Base-by-base conservation (phyloP, 1,140 invertebrate species). In the Asbolus verrucosus region DNA sequence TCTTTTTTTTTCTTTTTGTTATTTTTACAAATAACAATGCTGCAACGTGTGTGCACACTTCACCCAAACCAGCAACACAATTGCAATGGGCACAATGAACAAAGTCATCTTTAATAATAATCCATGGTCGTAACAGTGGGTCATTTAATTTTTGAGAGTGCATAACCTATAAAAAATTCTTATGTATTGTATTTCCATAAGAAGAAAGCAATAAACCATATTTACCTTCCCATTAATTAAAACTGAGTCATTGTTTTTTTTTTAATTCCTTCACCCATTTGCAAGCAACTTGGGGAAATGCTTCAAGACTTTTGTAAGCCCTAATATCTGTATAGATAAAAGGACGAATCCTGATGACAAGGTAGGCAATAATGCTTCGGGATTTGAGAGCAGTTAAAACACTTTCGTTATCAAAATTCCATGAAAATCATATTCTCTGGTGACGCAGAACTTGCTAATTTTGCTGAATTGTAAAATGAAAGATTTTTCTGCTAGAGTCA, bases 51-150 rank as follows among this genome's bases (percentile, higher is more conserved):
- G 36, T 39, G 19, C 63, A 66, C 4, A 11, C 16, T 13, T 66
- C 63, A 2, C 63, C 63, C 1, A 46, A 13, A 6, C 63, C 63
- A 21, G 63, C 63, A 46, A 66, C 15, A 14, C 63, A 66, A 30
- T 2, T 27, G 27, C 63, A 66, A 18, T 66, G 63, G 1, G 63
- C 63, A 11, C 5, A n/a, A 24, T 6, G 1, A 24, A 66, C 39
- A 11, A n/a, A 30, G 15, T 61, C 24, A 11, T 11, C n/a, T 4
- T 11, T 8, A 6, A 36, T n/a, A 5, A 36, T 11, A 36, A 31
- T 11, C 59, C 21, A 61, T n/a, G 59, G 24, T 13, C 13, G 27
- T 4, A 61, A 18, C 13, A n/a, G 21, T 2, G 21, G 1, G 13
- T n/a, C 11, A 30, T 30, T 61, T 27, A 61, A 9, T 16, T 36